Evolutionary conservation across 2,113 vertebrate genomes (phyloP), one percentile per base, ranked within the genome.

Genomic region (Malurus cyaneus): DNA sequence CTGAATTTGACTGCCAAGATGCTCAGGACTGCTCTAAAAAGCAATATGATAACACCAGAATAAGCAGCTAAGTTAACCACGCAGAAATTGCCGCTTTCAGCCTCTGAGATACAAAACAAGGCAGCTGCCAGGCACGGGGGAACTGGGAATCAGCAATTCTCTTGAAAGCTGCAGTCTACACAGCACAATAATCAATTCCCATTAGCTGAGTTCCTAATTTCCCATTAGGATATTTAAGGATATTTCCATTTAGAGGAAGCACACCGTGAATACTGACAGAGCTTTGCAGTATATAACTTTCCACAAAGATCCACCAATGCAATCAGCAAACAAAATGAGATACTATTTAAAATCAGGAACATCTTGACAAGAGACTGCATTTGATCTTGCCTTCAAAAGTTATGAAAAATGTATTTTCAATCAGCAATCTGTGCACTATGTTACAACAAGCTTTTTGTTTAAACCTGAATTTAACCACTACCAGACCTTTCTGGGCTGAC

Each of bases 81-180:
- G 0, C 5, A 32, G 61, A 36, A 80, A 74, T 24, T 11, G 11
- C 25, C 19, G 15, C 11, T 36, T 50, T 32, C 4, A 3, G 28
- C 21, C 60, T 71, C 44, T 1, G 11, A 80, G 52, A 15, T 2
- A 14, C 13, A 41, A 59, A 42, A 36, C 47, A 52, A 83, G 64
- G 11, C 20, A 18, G 41, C 34, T 36, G 8, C 29, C 72, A 34
- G 12, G 17, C 65, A 47, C 31, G 41, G 29, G 15, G 8, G 21
- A 62, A 39, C 54, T 34, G 0, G 0, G 49, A 67, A 65, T n/a
- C 53, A 76, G n/a, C 50, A 57, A 16, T 62, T 56, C 34, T 67
- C 17, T 42, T n/a, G 16, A 59, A 80, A 80, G 41, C 44, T 41
- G 50, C 20, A 52, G n/a, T 17, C 42, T 39, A 46, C 9, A 12